phyloP scores from a whole-genome alignment of 2,113 vertebrate species.

The Nothocercus julius region DNA sequence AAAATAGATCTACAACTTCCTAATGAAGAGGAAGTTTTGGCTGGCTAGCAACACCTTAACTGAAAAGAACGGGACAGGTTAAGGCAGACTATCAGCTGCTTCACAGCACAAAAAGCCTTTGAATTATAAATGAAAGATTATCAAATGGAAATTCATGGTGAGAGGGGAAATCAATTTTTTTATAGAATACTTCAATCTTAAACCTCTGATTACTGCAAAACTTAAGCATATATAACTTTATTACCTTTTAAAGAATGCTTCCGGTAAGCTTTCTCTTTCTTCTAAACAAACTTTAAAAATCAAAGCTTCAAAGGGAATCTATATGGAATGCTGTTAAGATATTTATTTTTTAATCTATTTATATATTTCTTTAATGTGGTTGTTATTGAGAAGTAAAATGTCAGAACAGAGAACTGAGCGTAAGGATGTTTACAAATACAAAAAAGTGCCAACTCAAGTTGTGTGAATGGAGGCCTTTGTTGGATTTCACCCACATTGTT shows the following conservation, averaged over 20 bases:
- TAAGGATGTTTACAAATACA: neutral
- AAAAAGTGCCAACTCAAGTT: neutral
- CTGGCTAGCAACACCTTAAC: neutral
- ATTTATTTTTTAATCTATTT: neutral
- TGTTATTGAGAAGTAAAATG: neutral
- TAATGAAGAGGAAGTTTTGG: neutral
- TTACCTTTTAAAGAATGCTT: neutral
- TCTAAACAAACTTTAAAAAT: neutral
- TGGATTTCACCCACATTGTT: neutral
- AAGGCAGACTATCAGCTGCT: neutral
- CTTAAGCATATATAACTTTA: neutral
- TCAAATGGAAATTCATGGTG: neutral
- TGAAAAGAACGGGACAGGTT: neutral
- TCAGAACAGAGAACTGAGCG: neutral
- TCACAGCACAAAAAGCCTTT: neutral
- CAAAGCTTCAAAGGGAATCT: neutral
- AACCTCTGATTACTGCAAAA: neutral
- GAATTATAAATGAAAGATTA: neutral
- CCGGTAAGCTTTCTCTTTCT: neutral
- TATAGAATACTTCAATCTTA: neutral
- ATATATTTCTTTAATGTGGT: neutral
- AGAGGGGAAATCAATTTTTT: neutral
- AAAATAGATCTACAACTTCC: neutral
- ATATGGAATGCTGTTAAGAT: neutral
- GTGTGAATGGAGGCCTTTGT: neutral